A percentile compares a stretch with the other conserved stretches of the same genome.
phyloP scores from a whole-genome alignment of 2,113 vertebrate genomes.

The Romanogobio albipinnatus region DNA sequence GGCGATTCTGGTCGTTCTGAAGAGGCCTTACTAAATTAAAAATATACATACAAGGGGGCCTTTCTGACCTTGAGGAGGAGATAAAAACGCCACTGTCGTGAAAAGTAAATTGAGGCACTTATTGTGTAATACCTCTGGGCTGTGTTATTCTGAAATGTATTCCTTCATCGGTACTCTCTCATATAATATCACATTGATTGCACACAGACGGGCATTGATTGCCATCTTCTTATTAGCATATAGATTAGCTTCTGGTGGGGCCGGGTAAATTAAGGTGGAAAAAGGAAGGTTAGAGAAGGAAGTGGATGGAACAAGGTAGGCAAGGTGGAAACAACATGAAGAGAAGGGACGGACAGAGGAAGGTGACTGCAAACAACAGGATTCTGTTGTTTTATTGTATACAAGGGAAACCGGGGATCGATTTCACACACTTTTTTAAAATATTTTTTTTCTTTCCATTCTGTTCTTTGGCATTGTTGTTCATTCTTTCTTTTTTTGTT shows the following conservation, averaged over 20 bases:
- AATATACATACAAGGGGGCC: conserved; percentile 30
- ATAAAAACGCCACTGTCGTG: conserved; percentile 29
- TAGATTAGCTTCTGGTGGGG: conserved; percentile 83
- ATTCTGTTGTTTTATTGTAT: neutral
- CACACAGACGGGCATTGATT: conserved; percentile 79
- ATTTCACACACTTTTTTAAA: too few relatives aligned
- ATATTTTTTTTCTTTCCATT: neutral
- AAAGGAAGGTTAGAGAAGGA: conserved; percentile 43
- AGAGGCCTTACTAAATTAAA: conserved; percentile 41
- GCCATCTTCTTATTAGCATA: conserved; percentile 88
- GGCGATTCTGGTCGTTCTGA: neutral
- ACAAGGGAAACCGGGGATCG: neutral
- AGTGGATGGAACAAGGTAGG: conserved; percentile 38
- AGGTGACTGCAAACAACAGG: neutral
- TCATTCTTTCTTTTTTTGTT: neutral
- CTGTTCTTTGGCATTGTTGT: neutral
- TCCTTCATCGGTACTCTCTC: conserved; percentile 66
- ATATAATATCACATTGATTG: conserved; percentile 83
- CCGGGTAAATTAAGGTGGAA: conserved; percentile 57
- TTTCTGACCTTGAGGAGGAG: conserved; percentile 29
- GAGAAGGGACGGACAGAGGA: neutral
- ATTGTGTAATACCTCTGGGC: conserved; percentile 57
- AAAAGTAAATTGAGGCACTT: conserved; percentile 67
- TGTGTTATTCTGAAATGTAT: conserved; percentile 71
- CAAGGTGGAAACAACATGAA: neutral